These are phyloP conservation scores for Sebastes paucispinis DNA, from an alignment of 2,797 vertebrate species.

Conservation along the genomic window DNA sequence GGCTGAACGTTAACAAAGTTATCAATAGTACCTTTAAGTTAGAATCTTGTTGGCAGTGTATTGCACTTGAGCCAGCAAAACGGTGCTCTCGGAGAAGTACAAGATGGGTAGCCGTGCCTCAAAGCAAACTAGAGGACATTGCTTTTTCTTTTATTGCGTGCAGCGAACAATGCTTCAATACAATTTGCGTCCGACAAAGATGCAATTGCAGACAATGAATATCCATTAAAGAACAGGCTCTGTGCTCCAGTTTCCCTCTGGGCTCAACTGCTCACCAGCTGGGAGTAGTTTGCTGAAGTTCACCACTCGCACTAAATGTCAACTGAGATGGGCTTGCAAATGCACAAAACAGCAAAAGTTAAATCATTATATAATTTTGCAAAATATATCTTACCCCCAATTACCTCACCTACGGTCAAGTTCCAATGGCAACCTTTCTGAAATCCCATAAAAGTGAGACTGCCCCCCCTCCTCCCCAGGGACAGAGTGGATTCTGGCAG, in stretches of 20 bases:
- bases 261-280: constrained; percentile 30
- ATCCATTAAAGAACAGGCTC: constrained; percentile 49
- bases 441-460: constrained; percentile 62
- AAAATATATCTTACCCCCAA: constrained; percentile 46
- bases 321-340: constrained; percentile 17
- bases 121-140: constrained; percentile 18
- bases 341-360: constrained; percentile 32
- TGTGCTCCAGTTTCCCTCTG: constrained; percentile 17
- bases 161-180: constrained; percentile 12
- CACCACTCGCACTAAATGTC: constrained; percentile 27
- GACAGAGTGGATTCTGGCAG: constrained; percentile 64
- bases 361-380: constrained; percentile 24
- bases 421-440: constrained; percentile 56
- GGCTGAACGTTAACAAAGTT: no score
- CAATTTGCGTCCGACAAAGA: constrained; percentile 43
- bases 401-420: constrained; percentile 45
- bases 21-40: background rate
- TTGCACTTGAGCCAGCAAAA: background rate
- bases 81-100: background rate
- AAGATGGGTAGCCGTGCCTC: constrained; percentile 1
- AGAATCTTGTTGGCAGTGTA: no score
- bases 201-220: constrained; percentile 50
- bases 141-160: constrained; percentile 23
- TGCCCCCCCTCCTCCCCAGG: constrained; percentile 25
- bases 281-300: constrained; percentile 24